Percentiles rank a stretch among this genome's conserved stretches.
phyloP scores from a whole-genome alignment of 2,888 invertebrate genomes.

The Dastarcus helophoroides region DNA sequence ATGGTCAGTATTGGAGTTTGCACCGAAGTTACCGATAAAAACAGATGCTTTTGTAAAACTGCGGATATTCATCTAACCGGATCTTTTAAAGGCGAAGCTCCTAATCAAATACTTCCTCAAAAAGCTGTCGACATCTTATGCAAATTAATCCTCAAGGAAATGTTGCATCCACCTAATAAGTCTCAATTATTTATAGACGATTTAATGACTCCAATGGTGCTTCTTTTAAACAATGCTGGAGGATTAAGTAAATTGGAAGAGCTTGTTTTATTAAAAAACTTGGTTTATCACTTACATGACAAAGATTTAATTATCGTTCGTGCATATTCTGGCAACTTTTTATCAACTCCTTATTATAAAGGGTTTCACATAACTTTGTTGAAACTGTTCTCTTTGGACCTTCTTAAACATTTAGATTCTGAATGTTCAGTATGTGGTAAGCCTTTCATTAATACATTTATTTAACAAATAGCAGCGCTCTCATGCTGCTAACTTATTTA shows the following conservation, averaged over 20 bases:
- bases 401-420: conserved; percentile 48
- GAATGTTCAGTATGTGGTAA: no score
- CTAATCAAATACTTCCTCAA: conserved; percentile 34
- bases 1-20: conserved; percentile 60
- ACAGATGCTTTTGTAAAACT: conserved; percentile 17
- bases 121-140: conserved; percentile 38
- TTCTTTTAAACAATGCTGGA: conserved; percentile 66
- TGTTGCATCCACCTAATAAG: conserved; percentile 12
- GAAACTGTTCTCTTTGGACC: conserved; percentile 38
- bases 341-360: conserved; percentile 14
- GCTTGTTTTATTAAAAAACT: conserved; percentile 42
- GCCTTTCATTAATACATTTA: no score
- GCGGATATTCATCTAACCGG: conserved; percentile 41
- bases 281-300: conserved; percentile 14
- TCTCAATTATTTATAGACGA: conserved; percentile 18
- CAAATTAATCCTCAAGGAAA: conserved; percentile 39
- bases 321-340: conserved; percentile 21
- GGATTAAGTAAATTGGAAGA: conserved; percentile 64
- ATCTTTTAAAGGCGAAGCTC: conserved; percentile 46
- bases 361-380: conserved; percentile 50
- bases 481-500: no score
- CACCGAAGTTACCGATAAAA: conserved; percentile 38
- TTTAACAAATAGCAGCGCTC: no score
- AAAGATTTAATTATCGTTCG: conserved; percentile 16
- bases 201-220: conserved; percentile 38